phyloP scores from a whole-genome alignment of 2,888 invertebrate species.

The Brachypterus glaber region DNA sequence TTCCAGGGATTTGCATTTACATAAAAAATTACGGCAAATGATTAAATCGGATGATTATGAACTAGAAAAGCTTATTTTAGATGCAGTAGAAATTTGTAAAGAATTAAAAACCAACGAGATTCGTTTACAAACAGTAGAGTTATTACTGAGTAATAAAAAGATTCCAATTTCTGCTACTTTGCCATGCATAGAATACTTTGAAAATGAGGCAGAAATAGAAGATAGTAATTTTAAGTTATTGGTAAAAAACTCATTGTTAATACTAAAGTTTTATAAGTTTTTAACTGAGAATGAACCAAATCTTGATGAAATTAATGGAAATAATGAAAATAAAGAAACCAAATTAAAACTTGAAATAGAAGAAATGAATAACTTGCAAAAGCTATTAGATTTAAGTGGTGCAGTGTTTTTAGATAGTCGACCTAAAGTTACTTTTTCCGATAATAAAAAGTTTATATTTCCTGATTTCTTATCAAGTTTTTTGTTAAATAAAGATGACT shows the following conservation, averaged over 20 bases:
- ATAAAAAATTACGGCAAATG: constrained; percentile 63
- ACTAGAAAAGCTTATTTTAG: constrained; percentile 44
- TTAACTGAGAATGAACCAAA: constrained; percentile 16
- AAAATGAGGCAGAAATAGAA: constrained; percentile 29
- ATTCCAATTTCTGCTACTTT: constrained; percentile 53
- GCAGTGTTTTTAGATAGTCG: too few relatives aligned
- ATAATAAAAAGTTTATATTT: constrained; percentile 42
- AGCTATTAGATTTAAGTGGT: constrained; percentile 50
- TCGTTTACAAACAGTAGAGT: constrained; percentile 60
- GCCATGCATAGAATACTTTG: constrained; percentile 40
- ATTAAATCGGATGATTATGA: constrained; percentile 47
- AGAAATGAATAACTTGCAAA: constrained; percentile 54
- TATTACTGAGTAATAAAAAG: constrained; percentile 56
- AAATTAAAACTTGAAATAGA: constrained; percentile 41
- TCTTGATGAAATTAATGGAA: constrained; percentile 28
- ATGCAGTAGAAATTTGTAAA: constrained; percentile 48
- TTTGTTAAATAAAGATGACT: constrained; percentile 32
- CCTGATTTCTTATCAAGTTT: constrained; percentile 50
- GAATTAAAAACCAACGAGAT: constrained; percentile 65
- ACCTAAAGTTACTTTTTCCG: constrained; percentile 46
- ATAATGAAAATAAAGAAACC: constrained; percentile 22
- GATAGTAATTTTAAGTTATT: constrained; percentile 26
- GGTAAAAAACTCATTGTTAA: constrained; percentile 30
- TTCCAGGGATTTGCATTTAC: constrained; percentile 77
- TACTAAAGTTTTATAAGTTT: constrained; percentile 32